phyloP scores from a whole-genome alignment of 2,888 invertebrate genomes.

The Agonopterix subpropinquella region DNA sequence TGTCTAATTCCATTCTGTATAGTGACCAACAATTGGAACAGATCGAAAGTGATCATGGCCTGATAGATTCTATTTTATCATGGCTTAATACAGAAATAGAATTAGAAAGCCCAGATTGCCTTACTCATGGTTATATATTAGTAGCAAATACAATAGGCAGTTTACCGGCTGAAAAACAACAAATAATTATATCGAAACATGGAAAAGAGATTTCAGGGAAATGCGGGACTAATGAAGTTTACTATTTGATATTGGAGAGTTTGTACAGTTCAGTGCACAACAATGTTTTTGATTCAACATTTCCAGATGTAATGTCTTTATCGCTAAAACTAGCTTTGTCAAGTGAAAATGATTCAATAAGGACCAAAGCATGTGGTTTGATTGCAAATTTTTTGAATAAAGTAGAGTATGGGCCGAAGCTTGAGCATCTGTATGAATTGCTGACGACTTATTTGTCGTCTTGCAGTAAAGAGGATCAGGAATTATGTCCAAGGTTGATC shows the following conservation, averaged over 20 bases:
- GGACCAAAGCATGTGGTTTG: conserved; percentile 61
- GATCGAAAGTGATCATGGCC: conserved; percentile 61
- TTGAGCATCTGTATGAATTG: conserved; percentile 51
- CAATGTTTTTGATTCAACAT: conserved; percentile 41
- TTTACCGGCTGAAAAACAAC: conserved; percentile 47
- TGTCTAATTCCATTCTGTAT: conserved; percentile 49
- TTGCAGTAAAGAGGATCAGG: conserved; percentile 30
- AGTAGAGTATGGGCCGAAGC: conserved; percentile 50
- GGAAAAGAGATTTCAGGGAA: conserved; percentile 35
- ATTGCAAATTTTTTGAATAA: conserved; percentile 78
- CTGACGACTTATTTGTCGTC: conserved; percentile 36
- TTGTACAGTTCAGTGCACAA: conserved; percentile 65
- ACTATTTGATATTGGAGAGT: conserved; percentile 65
- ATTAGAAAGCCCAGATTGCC: conserved; percentile 24
- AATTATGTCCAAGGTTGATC: conserved; percentile 41
- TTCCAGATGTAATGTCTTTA: conserved; percentile 45
- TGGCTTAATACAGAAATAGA: conserved; percentile 52
- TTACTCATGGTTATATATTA: conserved; percentile 44
- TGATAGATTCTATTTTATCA: conserved; percentile 49
- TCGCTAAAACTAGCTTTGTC: conserved; percentile 48
- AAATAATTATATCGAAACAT: conserved; percentile 35
- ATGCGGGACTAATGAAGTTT: conserved; percentile 35
- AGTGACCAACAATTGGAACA: conserved; percentile 45
- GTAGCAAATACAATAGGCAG: conserved; percentile 52
- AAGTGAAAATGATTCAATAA: conserved; percentile 38